phyloP scores from a whole-genome alignment of 2,113 vertebrate genomes.

The Hydropotes inermis region DNA sequence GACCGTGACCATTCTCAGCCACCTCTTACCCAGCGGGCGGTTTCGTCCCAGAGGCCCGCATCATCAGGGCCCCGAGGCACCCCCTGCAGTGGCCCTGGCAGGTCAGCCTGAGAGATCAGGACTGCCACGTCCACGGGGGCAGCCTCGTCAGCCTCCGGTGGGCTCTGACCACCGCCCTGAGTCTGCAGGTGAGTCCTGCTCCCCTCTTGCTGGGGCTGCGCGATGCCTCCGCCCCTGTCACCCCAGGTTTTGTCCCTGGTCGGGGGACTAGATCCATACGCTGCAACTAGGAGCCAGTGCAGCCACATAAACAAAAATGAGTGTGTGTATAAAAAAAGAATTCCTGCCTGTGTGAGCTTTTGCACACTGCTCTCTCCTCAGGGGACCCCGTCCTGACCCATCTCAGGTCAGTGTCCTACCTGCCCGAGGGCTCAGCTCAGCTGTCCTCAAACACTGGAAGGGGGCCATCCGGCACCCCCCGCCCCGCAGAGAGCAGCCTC shows the following conservation, averaged over 20 bases:
- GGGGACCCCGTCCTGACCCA: background rate
- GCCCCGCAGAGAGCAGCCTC: background rate
- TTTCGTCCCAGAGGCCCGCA: background rate
- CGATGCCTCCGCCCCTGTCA: accelerated
- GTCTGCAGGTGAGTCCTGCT: background rate
- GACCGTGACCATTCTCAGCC: background rate
- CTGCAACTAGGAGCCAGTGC: background rate
- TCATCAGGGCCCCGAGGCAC: background rate
- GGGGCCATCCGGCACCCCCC: accelerated
- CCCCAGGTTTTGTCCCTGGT: background rate
- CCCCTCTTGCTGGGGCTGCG: background rate
- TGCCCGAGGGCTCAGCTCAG: background rate
- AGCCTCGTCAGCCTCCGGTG: conserved; percentile 71
- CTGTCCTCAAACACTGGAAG: background rate
- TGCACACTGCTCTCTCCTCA: background rate
- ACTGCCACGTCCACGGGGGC: conserved; percentile 76
- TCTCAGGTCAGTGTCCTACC: background rate
- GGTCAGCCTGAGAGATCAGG: conserved; percentile 76
- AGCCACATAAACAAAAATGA: background rate
- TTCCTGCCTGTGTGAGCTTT: background rate
- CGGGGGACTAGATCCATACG: background rate
- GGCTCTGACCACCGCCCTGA: conserved; percentile 69
- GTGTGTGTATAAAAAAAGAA: background rate
- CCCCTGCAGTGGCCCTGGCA: conserved; percentile 79
- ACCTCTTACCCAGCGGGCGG: background rate